phyloP scores from a whole-genome alignment of 2,797 vertebrate species.

The Paguma larvata region DNA sequence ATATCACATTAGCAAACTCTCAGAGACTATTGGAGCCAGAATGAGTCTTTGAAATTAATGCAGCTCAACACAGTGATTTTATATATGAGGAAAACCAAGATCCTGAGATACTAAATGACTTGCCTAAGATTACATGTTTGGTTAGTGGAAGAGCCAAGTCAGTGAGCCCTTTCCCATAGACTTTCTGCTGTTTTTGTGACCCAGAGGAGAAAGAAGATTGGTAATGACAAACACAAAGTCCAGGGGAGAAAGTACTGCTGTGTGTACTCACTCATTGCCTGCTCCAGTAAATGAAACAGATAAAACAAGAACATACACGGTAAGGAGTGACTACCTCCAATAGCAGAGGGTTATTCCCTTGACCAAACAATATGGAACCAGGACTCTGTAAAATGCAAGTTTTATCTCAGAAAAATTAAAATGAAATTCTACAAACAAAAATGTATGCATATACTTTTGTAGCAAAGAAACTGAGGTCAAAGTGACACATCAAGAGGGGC shows the following conservation, averaged over 20 bases:
- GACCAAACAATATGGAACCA: background rate
- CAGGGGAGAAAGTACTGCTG: background rate
- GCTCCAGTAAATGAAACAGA: background rate
- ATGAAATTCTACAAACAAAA: background rate
- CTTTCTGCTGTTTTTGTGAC: background rate
- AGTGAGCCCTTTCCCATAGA: background rate
- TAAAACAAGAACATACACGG: background rate
- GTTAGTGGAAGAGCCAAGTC: background rate
- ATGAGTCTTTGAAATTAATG: constrained; percentile 30
- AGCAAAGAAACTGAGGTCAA: background rate
- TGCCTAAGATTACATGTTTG: background rate
- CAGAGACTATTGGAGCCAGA: background rate
- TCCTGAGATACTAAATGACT: background rate
- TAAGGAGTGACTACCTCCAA: background rate
- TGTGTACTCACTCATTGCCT: background rate
- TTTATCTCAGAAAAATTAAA: background rate
- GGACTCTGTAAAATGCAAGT: background rate
- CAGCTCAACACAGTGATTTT: background rate
- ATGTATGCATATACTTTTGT: background rate
- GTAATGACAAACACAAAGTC: background rate
- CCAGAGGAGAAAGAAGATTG: background rate
- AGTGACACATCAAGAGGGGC: background rate
- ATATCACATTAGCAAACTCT: background rate
- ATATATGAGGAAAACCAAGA: constrained; percentile 1
- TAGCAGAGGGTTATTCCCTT: background rate